These are phyloP conservation scores for Cyphomyrus discorhynchus DNA, from an alignment of 2,113 vertebrate genomes.

Conservation along the genomic window DNA sequence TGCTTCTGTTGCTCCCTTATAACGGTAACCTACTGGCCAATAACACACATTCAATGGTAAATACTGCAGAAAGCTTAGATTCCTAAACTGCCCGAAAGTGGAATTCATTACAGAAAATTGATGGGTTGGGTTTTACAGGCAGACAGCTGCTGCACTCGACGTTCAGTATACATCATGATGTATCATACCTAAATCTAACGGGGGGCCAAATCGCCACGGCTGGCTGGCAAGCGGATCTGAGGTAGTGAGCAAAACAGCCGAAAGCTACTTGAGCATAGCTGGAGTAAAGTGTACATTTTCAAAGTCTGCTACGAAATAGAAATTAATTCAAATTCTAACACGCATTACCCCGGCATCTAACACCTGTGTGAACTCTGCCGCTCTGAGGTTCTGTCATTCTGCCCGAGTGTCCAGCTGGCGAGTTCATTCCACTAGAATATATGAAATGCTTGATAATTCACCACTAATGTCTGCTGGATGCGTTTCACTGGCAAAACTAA, in stretches of 20 bases:
- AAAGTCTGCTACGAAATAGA: background rate
- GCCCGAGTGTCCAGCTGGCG: background rate
- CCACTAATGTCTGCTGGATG: no score
- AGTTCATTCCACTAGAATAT: background rate
- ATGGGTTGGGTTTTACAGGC: background rate
- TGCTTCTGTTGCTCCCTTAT: conserved; percentile 37
- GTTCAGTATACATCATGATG: background rate
- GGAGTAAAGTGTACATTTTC: background rate
- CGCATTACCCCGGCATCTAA: background rate
- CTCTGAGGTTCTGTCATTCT: background rate
- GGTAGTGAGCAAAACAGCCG: background rate
- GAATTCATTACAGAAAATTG: conserved; percentile 21
- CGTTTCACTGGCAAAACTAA: background rate
- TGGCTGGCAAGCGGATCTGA: background rate
- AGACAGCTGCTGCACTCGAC: background rate
- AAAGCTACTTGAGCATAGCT: conserved; percentile 1
- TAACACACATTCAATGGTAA: conserved; percentile 21
- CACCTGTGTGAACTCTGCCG: background rate
- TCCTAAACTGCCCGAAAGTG: conserved; percentile 26
- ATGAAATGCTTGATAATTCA: background rate
- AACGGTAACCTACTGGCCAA: conserved; percentile 40
- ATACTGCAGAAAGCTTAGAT: conserved; percentile 40
- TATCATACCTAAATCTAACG: background rate
- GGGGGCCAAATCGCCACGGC: background rate
- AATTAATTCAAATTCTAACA: background rate